Base-by-base conservation (phyloP, 2,888 invertebrate genomes). In the Drosophila meridiana region DNA sequence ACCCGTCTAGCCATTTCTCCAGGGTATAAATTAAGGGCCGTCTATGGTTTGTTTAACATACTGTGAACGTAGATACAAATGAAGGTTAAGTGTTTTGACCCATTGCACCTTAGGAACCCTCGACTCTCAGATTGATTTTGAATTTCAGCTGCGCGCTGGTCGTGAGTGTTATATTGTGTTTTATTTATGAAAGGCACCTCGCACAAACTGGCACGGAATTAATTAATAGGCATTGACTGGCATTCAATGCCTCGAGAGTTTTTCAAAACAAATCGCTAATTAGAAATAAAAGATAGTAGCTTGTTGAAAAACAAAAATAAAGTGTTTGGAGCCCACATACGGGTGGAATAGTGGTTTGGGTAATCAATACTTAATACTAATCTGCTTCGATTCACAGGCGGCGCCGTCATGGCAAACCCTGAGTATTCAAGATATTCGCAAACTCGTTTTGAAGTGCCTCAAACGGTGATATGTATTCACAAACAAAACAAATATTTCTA, bases 121-220 rank as follows among this genome's bases (percentile, higher is more conserved):
- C 20, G 20, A 28, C 11, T 61, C 53, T 14, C 57, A 61, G 30
- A 52, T 69, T 30, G 42, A 42, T 42, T 40, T 32, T n/a, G 50
- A 50, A n/a, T 50, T 40, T 34, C 9, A 36, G 55, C 32, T 68
- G 11, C 11, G 28, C 43, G 40, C 30, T 55, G 42, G 38, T 40
- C 42, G 32, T 11, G 20, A 32, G 32, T 11, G n/a, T 26, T 26
- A 4, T 36, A 20, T 13, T 20, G 28, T 60, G 28, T 61, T 68
- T 74, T 72, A 64, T 82, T 83, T 82, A 83, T 86, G 76, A 81
- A 80, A 73, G 74, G 74, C 88, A 73, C 83, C 83, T 70, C 80
- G 86, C 82, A 87, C 86, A 77, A 77, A 80, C 80, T 82, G 83
- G 83, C 80, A 86, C 85, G 77, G 74, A 73, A 69, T 71, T 45